Percentiles rank a stretch among this genome's conserved stretches.
Evolutionary conservation across 2,797 vertebrate species (phyloP).

Genomic region (Hyperoplus lanceolatus): DNA sequence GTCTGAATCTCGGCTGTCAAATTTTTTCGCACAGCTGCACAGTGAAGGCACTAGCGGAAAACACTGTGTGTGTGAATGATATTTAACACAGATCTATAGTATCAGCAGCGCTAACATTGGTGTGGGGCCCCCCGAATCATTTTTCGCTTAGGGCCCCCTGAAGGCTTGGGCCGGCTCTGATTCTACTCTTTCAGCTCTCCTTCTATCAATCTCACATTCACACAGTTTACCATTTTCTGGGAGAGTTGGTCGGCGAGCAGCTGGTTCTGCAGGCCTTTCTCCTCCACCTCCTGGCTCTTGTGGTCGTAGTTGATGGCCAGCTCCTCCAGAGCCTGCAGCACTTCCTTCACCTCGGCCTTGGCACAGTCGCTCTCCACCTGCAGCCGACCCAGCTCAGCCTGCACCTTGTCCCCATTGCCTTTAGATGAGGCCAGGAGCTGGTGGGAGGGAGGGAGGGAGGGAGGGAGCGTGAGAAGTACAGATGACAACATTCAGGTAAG

Average conservation of each 20-base stretch:
- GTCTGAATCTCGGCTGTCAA: too few species aligned
- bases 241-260: conserved; percentile 92
- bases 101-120: too few species aligned
- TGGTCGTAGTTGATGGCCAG: conserved; percentile 98
- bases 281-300: conserved; percentile 98
- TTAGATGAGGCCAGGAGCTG: conserved; percentile 93
- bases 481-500: not conserved
- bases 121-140: too few species aligned
- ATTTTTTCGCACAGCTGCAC: too few species aligned
- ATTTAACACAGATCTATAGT: too few species aligned
- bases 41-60: too few species aligned
- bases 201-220: not conserved
- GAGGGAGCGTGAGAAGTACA: not conserved
- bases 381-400: conserved; percentile 91
- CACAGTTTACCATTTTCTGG: conserved; percentile 90
- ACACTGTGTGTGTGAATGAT: too few species aligned
- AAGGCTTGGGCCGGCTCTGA: too few species aligned
- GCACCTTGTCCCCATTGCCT: conserved; percentile 94
- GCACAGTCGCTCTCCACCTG: conserved; percentile 94
- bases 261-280: conserved; percentile 94
- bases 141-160: too few species aligned
- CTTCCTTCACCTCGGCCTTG: conserved; percentile 97
- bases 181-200: not conserved
- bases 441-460: not conserved
- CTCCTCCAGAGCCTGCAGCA: conserved; percentile 95